These are phyloP conservation scores for Melanostoma mellinum DNA, from an alignment of 2,888 invertebrate genomes.

Conservation along the genomic window DNA sequence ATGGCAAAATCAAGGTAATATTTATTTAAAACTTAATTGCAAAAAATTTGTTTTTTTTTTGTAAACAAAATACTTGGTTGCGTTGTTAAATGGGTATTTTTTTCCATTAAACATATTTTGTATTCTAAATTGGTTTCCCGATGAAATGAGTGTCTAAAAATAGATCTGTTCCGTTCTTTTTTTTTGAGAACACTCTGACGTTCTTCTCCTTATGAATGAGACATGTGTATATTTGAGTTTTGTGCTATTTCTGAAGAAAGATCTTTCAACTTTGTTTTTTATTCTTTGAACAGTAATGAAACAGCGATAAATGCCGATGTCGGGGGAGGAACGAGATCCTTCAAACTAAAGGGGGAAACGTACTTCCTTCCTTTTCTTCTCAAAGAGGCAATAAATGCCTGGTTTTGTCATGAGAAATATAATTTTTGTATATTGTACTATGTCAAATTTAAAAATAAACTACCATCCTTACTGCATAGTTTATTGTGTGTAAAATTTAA, in stretches of 20 bases:
- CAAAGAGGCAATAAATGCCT: constrained; percentile 21
- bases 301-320: constrained; percentile 6
- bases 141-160: constrained; percentile 46
- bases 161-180: constrained; percentile 40
- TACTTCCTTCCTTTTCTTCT: constrained; percentile 55
- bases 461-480: too few species aligned
- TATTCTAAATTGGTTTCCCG: too few species aligned
- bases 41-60: background rate
- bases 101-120: too few species aligned
- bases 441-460: background rate
- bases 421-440: background rate
- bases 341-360: constrained; percentile 32
- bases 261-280: constrained; percentile 44
- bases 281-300: constrained; percentile 34
- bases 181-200: constrained; percentile 13
- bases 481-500: too few species aligned
- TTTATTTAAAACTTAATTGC: constrained; percentile 6
- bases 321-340: constrained; percentile 22
- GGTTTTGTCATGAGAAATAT: constrained; percentile 14
- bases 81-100: background rate
- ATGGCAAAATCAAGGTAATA: constrained; percentile 89
- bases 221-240: constrained; percentile 44
- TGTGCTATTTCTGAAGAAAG: constrained; percentile 51
- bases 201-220: constrained; percentile 58
- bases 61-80: background rate